Base-by-base conservation (phyloP, 2,888 invertebrate genomes). In the Conchocele bisecta region DNA sequence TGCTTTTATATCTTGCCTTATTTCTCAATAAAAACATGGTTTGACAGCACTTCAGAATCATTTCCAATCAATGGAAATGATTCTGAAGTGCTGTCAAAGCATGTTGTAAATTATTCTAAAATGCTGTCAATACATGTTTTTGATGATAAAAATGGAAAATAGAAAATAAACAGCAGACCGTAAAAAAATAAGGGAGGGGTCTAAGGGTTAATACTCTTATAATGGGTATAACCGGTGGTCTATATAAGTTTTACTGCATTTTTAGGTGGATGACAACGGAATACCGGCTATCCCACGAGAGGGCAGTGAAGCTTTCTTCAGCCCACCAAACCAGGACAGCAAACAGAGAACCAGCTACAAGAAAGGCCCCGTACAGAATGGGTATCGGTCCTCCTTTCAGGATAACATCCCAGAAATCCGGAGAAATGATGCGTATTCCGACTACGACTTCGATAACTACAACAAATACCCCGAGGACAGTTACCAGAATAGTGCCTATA, bases 281-380 rank as follows among this genome's bases (percentile, higher is more conserved):
- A 24, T 42, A 42, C 42, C 11, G 42, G 24, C 22, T 13, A 22
- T 11, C 24, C 24, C 42, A 20, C 42, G 2, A 42, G 20, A 42
- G 42, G 37, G 11, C 11, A 11, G 65, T 29, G 61, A 51, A 48
- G 48, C 75, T 2, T 29, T 79, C 6, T 68, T 68, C 44, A 70
- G 73, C 15, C 67, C 70, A 1, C 79, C 75, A 3, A 41, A 54
- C 11, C 44, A 65, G 11, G 39, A 66, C 20, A 29, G 54, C 13
- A 26, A 41, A 13, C 61, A 67, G 24, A 54, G 73, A 42, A 76
- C 79, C n/a, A 76, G 73, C 7, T 75, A 73, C 33, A 81, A 81
- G 53, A 81, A 81, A 41, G 81, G 81, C 6, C 79, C 78, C 7
- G 24, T 59, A 2, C 11, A 33, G 9, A 46, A 48, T 13, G 5